phyloP scores from a whole-genome alignment of 1,140 invertebrate genomes.

The Diorhabda elongata region DNA sequence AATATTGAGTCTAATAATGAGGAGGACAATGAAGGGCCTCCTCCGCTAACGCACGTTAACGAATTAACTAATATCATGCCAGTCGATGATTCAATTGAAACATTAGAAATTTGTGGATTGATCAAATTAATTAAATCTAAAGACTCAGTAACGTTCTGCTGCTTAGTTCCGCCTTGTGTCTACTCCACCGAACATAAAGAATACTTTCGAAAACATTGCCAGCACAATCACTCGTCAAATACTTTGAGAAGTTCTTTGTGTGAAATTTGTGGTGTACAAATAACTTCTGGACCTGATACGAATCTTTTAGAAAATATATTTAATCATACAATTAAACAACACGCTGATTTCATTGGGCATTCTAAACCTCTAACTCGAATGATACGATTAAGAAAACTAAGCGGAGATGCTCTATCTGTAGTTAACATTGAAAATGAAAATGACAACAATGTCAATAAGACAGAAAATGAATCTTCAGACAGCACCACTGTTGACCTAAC shows the following conservation, averaged over 20 bases:
- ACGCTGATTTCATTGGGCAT: constrained; percentile 22
- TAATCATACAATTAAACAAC: constrained; percentile 28
- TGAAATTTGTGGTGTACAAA: constrained; percentile 24
- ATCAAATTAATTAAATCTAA: constrained; percentile 29
- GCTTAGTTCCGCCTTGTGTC: constrained; percentile 34
- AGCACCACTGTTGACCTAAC: not conserved
- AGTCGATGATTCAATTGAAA: not conserved
- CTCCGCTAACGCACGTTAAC: constrained; percentile 26
- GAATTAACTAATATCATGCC: constrained; percentile 1
- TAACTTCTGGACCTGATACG: constrained; percentile 14
- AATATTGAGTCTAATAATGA: not conserved
- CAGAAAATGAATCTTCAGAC: not conserved
- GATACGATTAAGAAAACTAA: constrained; percentile 30
- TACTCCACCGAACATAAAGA: constrained; percentile 30
- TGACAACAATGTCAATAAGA: not conserved
- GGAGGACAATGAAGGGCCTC: constrained; percentile 11
- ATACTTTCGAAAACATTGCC: constrained; percentile 36
- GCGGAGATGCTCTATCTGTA: constrained; percentile 37
- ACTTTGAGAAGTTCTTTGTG: constrained; percentile 16
- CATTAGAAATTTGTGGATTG: constrained; percentile 23
- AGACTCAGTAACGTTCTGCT: constrained; percentile 30
- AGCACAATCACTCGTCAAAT: constrained; percentile 24
- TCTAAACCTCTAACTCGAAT: constrained; percentile 3
- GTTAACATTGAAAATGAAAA: constrained; percentile 18
- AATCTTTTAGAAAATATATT: constrained; percentile 28